phyloP scores from a whole-genome alignment of 2,888 invertebrate species.

The Oscheius myriophilus region DNA sequence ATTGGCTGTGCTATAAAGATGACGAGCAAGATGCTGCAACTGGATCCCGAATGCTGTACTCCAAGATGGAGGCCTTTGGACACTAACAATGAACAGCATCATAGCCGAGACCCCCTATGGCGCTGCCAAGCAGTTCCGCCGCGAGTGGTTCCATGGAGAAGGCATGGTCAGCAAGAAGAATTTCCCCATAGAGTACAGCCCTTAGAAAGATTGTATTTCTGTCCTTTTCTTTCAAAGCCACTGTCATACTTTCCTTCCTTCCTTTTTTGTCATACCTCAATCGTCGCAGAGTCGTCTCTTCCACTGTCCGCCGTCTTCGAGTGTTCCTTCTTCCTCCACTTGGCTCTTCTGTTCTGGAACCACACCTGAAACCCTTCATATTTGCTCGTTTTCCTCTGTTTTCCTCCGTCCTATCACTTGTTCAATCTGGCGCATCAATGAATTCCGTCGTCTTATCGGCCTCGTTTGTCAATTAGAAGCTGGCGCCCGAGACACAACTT shows the following conservation, averaged over 20 bases:
- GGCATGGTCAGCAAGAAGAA: no score
- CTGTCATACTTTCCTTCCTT: background rate
- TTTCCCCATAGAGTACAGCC: no score
- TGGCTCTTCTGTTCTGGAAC: conserved; percentile 98
- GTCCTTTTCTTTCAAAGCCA: no score
- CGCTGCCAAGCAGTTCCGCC: no score
- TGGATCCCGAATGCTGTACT: no score
- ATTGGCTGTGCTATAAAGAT: no score
- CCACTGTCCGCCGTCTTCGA: conserved; percentile 2
- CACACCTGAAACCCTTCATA: conserved; percentile 82
- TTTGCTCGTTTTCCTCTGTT: background rate
- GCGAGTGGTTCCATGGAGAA: no score
- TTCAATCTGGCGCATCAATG: conserved; percentile 28
- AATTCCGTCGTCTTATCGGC: conserved; percentile 25
- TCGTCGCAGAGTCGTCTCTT: background rate
- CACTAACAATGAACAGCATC: no score
- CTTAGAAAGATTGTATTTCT: no score
- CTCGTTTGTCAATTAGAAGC: conserved; percentile 25
- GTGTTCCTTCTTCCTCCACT: conserved; percentile 97
- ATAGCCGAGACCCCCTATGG: no score
- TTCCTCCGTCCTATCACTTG: conserved; percentile 14
- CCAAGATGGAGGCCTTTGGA: no score
- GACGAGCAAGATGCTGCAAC: no score
- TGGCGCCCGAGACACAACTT: background rate
- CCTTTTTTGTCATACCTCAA: background rate